Conservation (phyloP, 2,797 vertebrate genomes). For the Syngnathus rostellatus region DNA sequence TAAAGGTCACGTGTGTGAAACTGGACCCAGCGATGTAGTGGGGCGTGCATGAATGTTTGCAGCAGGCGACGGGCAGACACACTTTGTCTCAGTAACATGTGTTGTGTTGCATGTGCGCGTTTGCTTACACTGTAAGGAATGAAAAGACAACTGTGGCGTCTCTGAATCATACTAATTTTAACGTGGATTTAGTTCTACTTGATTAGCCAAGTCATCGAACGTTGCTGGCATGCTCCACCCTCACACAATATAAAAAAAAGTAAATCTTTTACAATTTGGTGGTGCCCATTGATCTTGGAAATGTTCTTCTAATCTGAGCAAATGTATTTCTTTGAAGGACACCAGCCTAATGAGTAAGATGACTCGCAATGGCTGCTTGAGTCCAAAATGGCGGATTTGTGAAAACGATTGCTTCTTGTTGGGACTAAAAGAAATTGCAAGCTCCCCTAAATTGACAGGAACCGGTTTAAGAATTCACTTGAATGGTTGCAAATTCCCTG, state of each 20-base stretch:
- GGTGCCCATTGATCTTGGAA: not conserved
- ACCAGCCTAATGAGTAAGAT: not conserved
- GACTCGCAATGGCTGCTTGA: not conserved
- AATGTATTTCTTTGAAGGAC: not conserved
- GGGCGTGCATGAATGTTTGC: slow-evolving; percentile 1
- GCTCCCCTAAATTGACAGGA: too few relatives aligned
- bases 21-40: not conserved
- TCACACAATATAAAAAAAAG: not conserved
- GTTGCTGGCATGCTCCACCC: not conserved
- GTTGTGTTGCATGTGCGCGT: not conserved
- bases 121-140: not conserved
- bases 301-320: not conserved
- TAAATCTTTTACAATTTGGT: not conserved
- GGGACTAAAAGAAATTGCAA: not conserved
- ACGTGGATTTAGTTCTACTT: not conserved
- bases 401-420: not conserved
- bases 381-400: not conserved
- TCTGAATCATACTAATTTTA: not conserved
- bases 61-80: not conserved
- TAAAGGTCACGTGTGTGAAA: slow-evolving; percentile 4
- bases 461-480: not conserved
- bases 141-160: not conserved
- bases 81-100: not conserved
- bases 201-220: not conserved
- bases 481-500: not conserved